Evolutionary conservation across 2,113 vertebrate genomes (phyloP).

Genomic region (Hemiprocne comata): DNA sequence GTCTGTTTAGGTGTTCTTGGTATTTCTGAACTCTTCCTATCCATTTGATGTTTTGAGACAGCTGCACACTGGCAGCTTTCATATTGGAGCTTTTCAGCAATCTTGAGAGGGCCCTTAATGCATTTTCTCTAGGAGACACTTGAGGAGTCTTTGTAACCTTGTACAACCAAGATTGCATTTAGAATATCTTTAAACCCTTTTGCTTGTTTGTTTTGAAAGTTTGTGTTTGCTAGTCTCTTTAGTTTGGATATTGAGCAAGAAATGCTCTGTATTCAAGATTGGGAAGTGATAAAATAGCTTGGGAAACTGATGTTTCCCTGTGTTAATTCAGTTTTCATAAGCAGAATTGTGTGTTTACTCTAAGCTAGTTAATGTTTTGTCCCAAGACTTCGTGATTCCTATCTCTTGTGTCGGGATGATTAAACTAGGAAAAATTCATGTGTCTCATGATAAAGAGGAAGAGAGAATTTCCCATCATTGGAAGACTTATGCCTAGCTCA

Average conservation of each 20-base stretch:
- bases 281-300: background rate
- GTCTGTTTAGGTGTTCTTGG: background rate
- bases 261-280: background rate
- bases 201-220: background rate
- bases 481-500: background rate
- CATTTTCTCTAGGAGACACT: background rate
- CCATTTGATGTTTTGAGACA: background rate
- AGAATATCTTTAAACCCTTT: background rate
- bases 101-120: background rate
- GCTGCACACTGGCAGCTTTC: background rate
- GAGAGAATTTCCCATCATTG: background rate
- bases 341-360: background rate
- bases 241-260: background rate
- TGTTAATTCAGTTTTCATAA: background rate
- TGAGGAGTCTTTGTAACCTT: background rate
- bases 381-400: background rate
- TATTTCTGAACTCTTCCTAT: background rate
- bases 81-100: background rate
- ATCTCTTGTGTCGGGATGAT: background rate
- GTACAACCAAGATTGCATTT: background rate
- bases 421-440: fast-evolving
- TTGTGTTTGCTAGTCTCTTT: background rate
- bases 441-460: background rate
- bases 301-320: background rate
- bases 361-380: background rate